Conservation (phyloP, 2,797 vertebrate species). For the Pseudomugil tenellus region DNA sequence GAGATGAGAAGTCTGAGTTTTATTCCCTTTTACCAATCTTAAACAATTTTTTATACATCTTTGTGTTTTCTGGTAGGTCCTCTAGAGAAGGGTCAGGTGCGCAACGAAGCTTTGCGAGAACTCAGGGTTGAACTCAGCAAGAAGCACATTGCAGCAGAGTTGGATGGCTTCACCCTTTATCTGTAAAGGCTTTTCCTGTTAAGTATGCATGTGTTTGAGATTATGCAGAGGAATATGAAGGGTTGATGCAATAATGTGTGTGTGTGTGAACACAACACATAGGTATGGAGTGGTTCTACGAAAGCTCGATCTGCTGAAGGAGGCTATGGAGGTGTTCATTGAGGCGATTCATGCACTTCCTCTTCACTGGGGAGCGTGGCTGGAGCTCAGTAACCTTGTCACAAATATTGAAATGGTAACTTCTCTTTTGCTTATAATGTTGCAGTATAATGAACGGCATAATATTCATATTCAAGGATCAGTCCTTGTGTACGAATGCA, state of each 20-base stretch:
- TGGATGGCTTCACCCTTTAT: slow-evolving; percentile 97
- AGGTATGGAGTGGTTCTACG: slow-evolving; percentile 97
- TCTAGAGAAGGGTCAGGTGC: slow-evolving; percentile 97
- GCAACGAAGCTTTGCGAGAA: slow-evolving; percentile 95
- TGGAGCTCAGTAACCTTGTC: slow-evolving; percentile 97
- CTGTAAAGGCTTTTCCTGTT: slow-evolving; percentile 81
- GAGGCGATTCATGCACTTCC: slow-evolving; percentile 94
- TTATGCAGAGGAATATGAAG: background rate
- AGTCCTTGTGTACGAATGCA: background rate
- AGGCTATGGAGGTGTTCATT: slow-evolving; percentile 96
- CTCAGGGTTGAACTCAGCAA: slow-evolving; percentile 96
- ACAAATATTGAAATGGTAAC: slow-evolving; percentile 93
- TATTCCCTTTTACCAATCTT: accelerated
- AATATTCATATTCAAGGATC: background rate
- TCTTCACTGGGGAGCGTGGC: slow-evolving; percentile 97
- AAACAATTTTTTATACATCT: slow-evolving; percentile 7
- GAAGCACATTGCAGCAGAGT: slow-evolving; percentile 92
- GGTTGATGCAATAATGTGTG: background rate
- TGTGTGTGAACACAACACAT: slow-evolving; percentile 16
- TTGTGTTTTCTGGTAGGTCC: slow-evolving; percentile 83
- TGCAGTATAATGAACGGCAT: background rate
- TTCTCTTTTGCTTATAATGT: background rate
- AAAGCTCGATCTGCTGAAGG: slow-evolving; percentile 95
- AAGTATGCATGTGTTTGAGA: background rate
- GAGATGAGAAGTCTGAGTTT: background rate